These are phyloP conservation scores for Mobula hypostoma DNA, from an alignment of 2,113 vertebrate species.

Conservation along the genomic window DNA sequence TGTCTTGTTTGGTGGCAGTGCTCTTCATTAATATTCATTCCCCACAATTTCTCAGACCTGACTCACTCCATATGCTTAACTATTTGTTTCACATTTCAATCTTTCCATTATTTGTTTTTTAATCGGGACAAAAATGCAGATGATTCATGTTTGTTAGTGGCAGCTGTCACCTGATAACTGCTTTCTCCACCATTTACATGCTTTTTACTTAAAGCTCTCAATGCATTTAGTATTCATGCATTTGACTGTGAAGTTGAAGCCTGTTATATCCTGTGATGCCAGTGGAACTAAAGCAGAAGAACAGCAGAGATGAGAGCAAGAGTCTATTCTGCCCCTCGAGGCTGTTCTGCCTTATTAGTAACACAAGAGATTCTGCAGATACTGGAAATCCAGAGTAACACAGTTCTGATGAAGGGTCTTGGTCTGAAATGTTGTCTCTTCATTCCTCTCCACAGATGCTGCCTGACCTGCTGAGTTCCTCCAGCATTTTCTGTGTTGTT, in stretches of 20 bases:
- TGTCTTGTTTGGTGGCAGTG: background rate
- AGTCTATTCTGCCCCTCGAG: background rate
- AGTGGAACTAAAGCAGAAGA: background rate
- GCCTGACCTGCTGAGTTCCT: too few species aligned
- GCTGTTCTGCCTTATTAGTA: too few species aligned
- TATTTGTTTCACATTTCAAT: background rate
- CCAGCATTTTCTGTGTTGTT: too few species aligned
- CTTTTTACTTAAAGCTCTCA: background rate
- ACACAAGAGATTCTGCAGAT: too few species aligned
- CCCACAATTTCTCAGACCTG: background rate
- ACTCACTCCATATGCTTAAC: background rate
- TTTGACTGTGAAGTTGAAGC: background rate
- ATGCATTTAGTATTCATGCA: background rate
- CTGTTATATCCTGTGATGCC: background rate
- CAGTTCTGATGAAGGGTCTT: too few species aligned
- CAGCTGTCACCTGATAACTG: background rate
- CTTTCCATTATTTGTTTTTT: too few species aligned
- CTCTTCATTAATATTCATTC: background rate
- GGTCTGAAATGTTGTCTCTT: too few species aligned
- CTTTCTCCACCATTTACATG: background rate
- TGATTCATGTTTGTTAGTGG: background rate
- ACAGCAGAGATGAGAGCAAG: background rate
- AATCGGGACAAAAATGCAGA: background rate
- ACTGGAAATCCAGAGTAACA: too few species aligned
- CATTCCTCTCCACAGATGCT: too few species aligned